phyloP scores from a whole-genome alignment of 1,140 invertebrate species.

The Eueides isabella region DNA sequence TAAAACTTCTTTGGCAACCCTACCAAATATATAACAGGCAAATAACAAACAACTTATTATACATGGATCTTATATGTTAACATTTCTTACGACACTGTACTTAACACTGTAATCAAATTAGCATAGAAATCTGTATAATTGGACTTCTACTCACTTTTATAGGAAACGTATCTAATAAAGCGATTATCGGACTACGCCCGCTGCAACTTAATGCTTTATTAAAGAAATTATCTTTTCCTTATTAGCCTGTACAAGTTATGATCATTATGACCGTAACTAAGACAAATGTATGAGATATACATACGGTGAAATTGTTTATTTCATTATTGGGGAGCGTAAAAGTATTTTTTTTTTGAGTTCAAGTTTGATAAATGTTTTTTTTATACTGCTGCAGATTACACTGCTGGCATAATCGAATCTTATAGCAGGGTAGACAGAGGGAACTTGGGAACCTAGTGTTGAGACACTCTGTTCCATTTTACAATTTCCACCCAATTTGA shows the following conservation, averaged over 20 bases:
- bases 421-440: too few relatives aligned
- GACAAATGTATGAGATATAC: not conserved
- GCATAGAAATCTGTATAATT: slow-evolving; percentile 70
- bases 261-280: not conserved
- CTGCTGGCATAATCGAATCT: too few relatives aligned
- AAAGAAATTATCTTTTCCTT: slow-evolving; percentile 17
- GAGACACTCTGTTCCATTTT: too few relatives aligned
- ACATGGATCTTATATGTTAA: slow-evolving; percentile 20
- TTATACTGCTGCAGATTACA: too few relatives aligned
- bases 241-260: not conserved
- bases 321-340: too few relatives aligned
- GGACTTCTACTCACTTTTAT: slow-evolving; percentile 32
- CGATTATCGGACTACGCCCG: slow-evolving; percentile 15
- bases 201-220: slow-evolving; percentile 1
- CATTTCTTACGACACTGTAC: slow-evolving; percentile 4
- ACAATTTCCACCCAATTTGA: too few relatives aligned
- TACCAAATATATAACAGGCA: not conserved
- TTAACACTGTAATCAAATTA: slow-evolving; percentile 60
- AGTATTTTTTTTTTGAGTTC: too few relatives aligned
- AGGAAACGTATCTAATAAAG: slow-evolving; percentile 23
- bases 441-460: too few relatives aligned
- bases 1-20: not conserved
- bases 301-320: not conserved
- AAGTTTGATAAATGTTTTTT: too few relatives aligned
- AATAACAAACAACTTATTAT: not conserved